Base-by-base conservation (phyloP, 2,797 vertebrate genomes). In the Meda fulgida region DNA sequence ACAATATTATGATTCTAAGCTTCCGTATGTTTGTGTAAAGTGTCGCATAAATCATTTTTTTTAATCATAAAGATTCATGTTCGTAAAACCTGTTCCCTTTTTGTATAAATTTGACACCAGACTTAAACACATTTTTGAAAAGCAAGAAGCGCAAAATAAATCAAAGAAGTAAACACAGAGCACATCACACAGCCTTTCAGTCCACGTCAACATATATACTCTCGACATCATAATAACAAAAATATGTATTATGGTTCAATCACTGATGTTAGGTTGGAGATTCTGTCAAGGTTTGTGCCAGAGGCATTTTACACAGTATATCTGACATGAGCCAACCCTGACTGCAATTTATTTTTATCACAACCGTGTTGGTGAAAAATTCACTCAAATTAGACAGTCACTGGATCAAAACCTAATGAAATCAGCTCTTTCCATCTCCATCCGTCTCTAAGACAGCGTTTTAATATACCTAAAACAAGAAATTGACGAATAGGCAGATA, bases 281-380 rank as follows among this genome's bases (percentile, higher is more conserved):
- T 86, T 78, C 34, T 70, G 55, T 81, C 36, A 38, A 67, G 48
- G 73, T 34, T 78, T 34, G 75, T 84, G 86, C 78, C 71, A 82
- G 71, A 46, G 34, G 23, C 19, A 34, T 81, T 87, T 81, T 81
- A 63, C 43, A 69, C 70, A 51, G 19, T 19, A 40, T 60, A 71
- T 71, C 66, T 70, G 31, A 81, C 29, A 67, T 43, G 34, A 48
- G 67, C 19, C 43, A 84, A 58, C 70, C 51, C 43, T 83, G 63
- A 83, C 78, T 83, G 58, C 38, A 26, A 46, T 75, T 81, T 51
- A 29, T 55, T 70, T 70, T 85, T 31, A 23, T 75, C n/a, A 80
- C 53, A 84, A 51, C 55, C 34, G 46, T 16, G 7, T 3, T 38
- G 66, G 21, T 26, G 26, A 65, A 70, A 51, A 18, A 38, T 13